A percentile compares a stretch with the other conserved stretches of the same genome.
Conservation (phyloP, 2,797 vertebrate genomes). For the Potorous gilbertii region DNA sequence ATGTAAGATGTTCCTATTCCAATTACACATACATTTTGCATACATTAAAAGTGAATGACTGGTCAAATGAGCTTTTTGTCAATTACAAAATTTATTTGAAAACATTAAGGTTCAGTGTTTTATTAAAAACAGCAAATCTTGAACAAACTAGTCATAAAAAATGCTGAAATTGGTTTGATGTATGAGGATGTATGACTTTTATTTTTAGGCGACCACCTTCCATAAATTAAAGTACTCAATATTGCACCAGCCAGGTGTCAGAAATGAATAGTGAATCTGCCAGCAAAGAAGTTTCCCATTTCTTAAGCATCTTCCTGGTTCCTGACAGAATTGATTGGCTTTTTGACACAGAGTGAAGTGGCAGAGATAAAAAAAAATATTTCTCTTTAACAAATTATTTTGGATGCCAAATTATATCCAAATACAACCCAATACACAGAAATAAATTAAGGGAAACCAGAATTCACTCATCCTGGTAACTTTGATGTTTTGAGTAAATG, state of each 20-base stretch:
- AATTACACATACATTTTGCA: constrained; percentile 53
- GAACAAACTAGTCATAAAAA: constrained; percentile 73
- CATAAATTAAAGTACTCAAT: constrained; percentile 86
- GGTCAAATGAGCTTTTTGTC: constrained; percentile 64
- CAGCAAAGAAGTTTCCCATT: constrained; percentile 85
- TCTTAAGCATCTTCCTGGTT: constrained; percentile 81
- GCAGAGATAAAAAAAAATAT: constrained; percentile 72
- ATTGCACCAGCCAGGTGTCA: constrained; percentile 81
- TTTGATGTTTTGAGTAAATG: constrained; percentile 7
- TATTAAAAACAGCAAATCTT: constrained; percentile 68
- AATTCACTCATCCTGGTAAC: background rate
- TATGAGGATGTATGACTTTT: constrained; percentile 84
- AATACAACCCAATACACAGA: constrained; percentile 56
- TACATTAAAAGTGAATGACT: constrained; percentile 58
- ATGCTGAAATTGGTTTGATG: constrained; percentile 68
- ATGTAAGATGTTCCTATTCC: constrained; percentile 59
- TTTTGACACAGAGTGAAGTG: constrained; percentile 78
- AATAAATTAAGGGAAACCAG: constrained; percentile 58
- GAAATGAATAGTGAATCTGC: constrained; percentile 83
- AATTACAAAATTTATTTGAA: constrained; percentile 68
- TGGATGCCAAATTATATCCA: constrained; percentile 63
- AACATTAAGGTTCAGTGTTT: constrained; percentile 71
- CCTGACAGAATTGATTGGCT: constrained; percentile 82
- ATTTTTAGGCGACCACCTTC: constrained; percentile 83
- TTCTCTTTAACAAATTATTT: constrained; percentile 72